Conservation (phyloP, 2,888 invertebrate species). For the Halictus ligatus region DNA sequence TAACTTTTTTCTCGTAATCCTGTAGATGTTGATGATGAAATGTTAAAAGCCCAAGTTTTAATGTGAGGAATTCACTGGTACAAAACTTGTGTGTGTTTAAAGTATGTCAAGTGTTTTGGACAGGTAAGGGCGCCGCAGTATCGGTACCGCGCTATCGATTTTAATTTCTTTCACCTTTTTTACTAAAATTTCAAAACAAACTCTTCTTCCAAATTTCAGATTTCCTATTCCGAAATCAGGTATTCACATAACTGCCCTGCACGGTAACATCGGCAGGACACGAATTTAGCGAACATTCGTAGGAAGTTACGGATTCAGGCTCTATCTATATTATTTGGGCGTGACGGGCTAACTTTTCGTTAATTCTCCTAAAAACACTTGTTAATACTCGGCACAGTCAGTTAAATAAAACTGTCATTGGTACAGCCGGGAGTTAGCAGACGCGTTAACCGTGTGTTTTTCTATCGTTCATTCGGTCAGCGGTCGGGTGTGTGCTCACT, state of each 20-base stretch:
- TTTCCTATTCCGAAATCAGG: too few relatives aligned
- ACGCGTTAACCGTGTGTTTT: slow-evolving; percentile 14
- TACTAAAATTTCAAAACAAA: too few relatives aligned
- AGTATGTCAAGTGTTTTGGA: too few relatives aligned
- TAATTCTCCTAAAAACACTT: not conserved
- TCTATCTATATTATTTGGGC: not conserved
- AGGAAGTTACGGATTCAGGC: not conserved
- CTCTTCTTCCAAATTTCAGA: too few relatives aligned
- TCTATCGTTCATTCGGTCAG: not conserved
- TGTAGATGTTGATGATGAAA: too few relatives aligned
- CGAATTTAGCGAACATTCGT: not conserved
- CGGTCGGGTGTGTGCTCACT: not conserved
- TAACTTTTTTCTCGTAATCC: too few relatives aligned
- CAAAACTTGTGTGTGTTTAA: too few relatives aligned
- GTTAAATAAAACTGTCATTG: slow-evolving; percentile 18
- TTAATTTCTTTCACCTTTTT: too few relatives aligned
- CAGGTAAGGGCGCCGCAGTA: too few relatives aligned
- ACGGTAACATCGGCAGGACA: not conserved
- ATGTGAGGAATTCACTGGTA: too few relatives aligned
- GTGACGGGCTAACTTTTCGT: not conserved
- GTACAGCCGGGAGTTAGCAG: not conserved
- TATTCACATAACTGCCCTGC: not conserved
- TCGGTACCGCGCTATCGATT: too few relatives aligned
- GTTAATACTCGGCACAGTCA: not conserved
- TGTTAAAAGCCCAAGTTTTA: too few relatives aligned